Evolutionary conservation across 2,797 vertebrate genomes (phyloP).

Genomic region (Strix occidentalis): DNA sequence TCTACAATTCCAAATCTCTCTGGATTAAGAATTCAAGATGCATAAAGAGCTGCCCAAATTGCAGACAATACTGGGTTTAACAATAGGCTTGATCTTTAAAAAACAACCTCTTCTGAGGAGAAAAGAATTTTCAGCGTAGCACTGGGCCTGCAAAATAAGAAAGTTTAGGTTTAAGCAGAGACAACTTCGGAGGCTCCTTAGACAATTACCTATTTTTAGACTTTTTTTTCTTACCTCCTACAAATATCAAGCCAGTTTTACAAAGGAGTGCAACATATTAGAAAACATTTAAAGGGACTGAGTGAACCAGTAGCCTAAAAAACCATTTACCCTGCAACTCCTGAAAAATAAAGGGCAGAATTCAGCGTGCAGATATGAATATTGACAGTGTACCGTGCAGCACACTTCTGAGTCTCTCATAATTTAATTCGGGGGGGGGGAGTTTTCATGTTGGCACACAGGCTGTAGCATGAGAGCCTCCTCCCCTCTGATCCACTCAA

Average conservation of each 20-base stretch:
- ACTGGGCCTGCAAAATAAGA: neutral
- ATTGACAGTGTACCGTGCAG: neutral
- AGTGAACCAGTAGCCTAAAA: neutral
- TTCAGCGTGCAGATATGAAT: neutral
- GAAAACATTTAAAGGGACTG: neutral
- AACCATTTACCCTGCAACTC: neutral
- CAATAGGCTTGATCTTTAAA: neutral
- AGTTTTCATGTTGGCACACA: neutral
- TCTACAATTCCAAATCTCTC: neutral
- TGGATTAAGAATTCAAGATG: neutral
- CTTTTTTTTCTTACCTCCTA: neutral
- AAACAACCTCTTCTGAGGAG: neutral
- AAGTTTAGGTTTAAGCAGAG: neutral
- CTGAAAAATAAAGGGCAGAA: neutral
- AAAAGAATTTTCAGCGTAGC: neutral
- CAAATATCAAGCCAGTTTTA: neutral
- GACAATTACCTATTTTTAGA: neutral
- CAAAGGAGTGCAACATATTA: neutral
- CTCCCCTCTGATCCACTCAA: neutral
- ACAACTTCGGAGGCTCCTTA: neutral
- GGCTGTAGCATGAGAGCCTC: neutral
- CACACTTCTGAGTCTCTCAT: neutral
- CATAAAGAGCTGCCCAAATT: constrained; percentile 1
- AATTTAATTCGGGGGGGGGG: neutral
- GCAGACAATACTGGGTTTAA: constrained; percentile 28